Base-by-base conservation (phyloP, 2,797 vertebrate genomes). In the Podargus strigoides region DNA sequence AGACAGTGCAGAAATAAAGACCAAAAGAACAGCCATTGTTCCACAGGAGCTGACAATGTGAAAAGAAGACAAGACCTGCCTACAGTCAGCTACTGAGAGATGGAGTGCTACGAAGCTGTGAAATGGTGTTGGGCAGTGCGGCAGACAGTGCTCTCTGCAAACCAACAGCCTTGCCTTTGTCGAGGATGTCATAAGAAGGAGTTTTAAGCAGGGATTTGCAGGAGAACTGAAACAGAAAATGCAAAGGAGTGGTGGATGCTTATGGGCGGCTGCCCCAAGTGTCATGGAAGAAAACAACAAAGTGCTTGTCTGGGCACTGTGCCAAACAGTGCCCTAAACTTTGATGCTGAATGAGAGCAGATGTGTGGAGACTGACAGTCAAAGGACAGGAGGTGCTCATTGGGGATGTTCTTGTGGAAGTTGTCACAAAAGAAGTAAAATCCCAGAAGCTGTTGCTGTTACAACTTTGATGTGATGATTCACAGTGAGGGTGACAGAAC, bases 291-390 rank as follows among this genome's bases (percentile, higher is more conserved):
- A 73, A 94, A 90, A 90, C 23, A 52, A 27, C 27, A 64, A 70
- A 72, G 21, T 58, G 32, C 32, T 76, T 70, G 26, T 50, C 17
- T 50, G 46, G 32, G 58, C 17, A 12, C 22, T 56, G 73, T 58
- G 68, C 10, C n/a, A 91, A 85, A 56, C 26, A n/a, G 24, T 49
- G 63, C 15, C 30, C 22, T 76, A 30, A 62, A 85, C 7, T 67
- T 32, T 44, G n/a, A 34, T 41, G 28, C 14, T 64, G 44, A 11
- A 20, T 70, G 20, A 58, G 9, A 36, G 34, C 0, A 0, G 44
- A 39, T 69, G 42, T 37, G 17, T 75, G 49, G 53, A 68, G 28
- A 58, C 36, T 44, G 39, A 44, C 46, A 58, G 22, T 32, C 74
- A 58, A 88, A 88, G 63, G 53, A 60, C 32, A 1, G 3, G 58